Conservation (phyloP, 2,797 vertebrate genomes). For the Eulemur mongoz region DNA sequence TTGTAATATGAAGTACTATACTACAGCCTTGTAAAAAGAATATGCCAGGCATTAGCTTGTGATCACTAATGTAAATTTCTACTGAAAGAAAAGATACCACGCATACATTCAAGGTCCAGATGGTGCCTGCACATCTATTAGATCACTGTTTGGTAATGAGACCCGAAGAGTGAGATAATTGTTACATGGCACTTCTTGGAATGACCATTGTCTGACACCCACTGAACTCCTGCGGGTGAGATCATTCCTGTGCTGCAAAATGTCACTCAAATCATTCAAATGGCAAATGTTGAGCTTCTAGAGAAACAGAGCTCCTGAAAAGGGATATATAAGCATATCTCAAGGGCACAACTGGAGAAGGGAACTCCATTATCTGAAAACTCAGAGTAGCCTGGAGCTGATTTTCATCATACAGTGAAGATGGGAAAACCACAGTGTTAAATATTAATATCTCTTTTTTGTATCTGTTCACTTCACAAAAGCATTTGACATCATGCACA, state of each 20-base stretch:
- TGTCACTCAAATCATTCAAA: not conserved
- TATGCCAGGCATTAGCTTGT: not conserved
- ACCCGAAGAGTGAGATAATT: not conserved
- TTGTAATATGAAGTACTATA: conserved; percentile 17
- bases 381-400: not conserved
- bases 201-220: not conserved
- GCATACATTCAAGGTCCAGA: not conserved
- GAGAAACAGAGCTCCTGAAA: conserved; percentile 4
- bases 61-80: not conserved
- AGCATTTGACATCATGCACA: not conserved
- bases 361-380: not conserved
- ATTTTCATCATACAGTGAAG: not conserved
- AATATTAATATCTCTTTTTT: not conserved
- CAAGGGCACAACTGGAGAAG: not conserved
- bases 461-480: not conserved
- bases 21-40: not conserved
- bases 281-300: not conserved
- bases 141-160: not conserved
- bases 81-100: not conserved
- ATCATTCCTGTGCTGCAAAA: not conserved
- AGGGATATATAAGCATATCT: not conserved
- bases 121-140: not conserved
- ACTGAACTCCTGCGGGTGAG: not conserved
- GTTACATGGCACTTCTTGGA: not conserved
- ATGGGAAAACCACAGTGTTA: not conserved